Conservation (phyloP, 2,888 invertebrate genomes). For the Melanophora roralis region DNA sequence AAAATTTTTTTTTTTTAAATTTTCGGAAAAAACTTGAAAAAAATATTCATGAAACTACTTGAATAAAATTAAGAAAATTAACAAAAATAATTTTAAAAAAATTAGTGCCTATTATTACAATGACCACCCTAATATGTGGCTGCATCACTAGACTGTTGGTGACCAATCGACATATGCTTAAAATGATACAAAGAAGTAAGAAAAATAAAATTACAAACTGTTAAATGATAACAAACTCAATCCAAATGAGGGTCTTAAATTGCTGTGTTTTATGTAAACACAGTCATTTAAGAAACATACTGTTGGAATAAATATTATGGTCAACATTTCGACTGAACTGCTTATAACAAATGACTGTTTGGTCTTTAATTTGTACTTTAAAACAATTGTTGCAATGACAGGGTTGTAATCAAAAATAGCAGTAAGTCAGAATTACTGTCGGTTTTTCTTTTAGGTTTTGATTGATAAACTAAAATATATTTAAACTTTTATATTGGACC, state of each 20-base stretch:
- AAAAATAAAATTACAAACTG: neutral
- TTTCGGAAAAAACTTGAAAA: too few relatives aligned
- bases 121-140: neutral
- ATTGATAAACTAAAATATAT: too few relatives aligned
- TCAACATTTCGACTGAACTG: slow-evolving; percentile 45
- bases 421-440: neutral
- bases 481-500: too few relatives aligned
- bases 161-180: slow-evolving; percentile 7
- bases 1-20: neutral
- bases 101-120: too few relatives aligned
- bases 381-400: neutral
- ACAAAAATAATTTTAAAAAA: too few relatives aligned
- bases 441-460: too few relatives aligned
- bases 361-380: neutral
- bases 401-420: neutral
- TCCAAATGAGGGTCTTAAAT: slow-evolving; percentile 51
- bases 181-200: neutral
- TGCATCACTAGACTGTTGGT: neutral
- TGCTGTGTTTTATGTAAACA: slow-evolving; percentile 16
- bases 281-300: slow-evolving; percentile 23
- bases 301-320: slow-evolving; percentile 41
- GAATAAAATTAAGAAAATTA: too few relatives aligned
- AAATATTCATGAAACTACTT: too few relatives aligned
- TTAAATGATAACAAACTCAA: slow-evolving; percentile 35
- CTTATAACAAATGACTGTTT: slow-evolving; percentile 29